A percentile compares a stretch with the other conserved stretches of the same genome.
phyloP scores from a whole-genome alignment of 1,140 invertebrate genomes.

The Drosophila pandora region DNA sequence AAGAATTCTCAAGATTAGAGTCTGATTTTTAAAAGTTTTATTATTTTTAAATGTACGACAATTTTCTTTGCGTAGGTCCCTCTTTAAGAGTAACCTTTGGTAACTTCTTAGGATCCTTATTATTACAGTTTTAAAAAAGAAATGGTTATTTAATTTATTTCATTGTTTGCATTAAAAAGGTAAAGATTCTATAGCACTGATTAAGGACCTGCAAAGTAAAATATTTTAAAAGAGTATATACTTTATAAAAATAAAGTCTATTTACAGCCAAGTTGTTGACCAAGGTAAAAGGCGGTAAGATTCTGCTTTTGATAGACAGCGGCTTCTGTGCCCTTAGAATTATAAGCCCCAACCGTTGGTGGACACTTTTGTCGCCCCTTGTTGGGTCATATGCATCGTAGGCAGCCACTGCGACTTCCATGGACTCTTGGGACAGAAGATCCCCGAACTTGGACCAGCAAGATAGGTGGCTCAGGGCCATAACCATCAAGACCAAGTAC shows the following conservation, averaged over 20 bases:
- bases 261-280: constrained; percentile 50
- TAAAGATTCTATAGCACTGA: not conserved
- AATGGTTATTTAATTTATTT: not conserved
- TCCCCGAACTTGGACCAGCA: constrained; percentile 54
- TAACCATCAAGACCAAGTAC: constrained; percentile 42
- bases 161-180: not conserved
- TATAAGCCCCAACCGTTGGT: constrained; percentile 37
- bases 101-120: too few species aligned
- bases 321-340: constrained; percentile 42
- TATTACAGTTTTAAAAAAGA: too few species aligned
- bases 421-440: constrained; percentile 44
- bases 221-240: not conserved
- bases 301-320: constrained; percentile 24
- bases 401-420: constrained; percentile 39
- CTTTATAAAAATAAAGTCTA: not conserved
- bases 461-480: constrained; percentile 35
- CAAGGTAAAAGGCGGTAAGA: constrained; percentile 52
- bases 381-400: constrained; percentile 41
- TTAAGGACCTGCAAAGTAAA: not conserved
- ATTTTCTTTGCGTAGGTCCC: too few species aligned
- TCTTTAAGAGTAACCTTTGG: too few species aligned
- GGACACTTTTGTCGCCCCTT: not conserved
- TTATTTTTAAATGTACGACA: too few species aligned
- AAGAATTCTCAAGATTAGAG: too few species aligned
- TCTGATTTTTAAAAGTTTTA: too few species aligned